phyloP scores from a whole-genome alignment of 2,888 invertebrate species.

The Caenorhabditis sp. region DNA sequence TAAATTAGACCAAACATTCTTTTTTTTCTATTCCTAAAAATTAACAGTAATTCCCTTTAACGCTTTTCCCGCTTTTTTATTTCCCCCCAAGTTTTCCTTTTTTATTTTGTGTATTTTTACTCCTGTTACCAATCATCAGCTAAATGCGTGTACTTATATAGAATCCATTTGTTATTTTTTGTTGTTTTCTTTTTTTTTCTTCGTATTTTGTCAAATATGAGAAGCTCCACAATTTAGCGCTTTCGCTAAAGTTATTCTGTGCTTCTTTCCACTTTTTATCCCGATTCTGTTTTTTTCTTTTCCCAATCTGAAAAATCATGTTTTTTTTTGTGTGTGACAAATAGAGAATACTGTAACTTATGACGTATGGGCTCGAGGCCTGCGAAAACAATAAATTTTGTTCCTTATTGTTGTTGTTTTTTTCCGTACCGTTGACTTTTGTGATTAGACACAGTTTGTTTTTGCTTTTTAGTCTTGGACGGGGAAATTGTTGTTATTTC shows the following conservation, averaged over 20 bases:
- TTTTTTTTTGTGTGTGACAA: no score
- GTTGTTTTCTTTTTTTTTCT: constrained; percentile 4
- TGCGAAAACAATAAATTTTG: background rate
- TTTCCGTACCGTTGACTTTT: background rate
- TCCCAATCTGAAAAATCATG: background rate
- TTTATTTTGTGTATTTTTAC: constrained; percentile 10
- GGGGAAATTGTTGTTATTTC: background rate
- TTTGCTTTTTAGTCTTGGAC: background rate
- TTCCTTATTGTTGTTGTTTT: background rate
- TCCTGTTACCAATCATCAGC: background rate
- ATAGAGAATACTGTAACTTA: background rate
- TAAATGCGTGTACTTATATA: background rate
- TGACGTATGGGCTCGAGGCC: background rate
- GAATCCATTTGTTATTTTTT: background rate
- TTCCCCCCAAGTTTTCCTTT: constrained; percentile 1
- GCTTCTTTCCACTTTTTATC: constrained; percentile 9
- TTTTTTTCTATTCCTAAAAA: background rate
- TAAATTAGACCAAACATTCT: constrained; percentile 12
- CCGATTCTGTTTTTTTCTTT: background rate
- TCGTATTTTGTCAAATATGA: constrained; percentile 3
- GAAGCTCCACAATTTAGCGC: constrained; percentile 35
- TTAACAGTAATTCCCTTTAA: background rate
- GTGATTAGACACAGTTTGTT: background rate
- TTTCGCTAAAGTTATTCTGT: constrained; percentile 36
- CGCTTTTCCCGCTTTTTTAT: constrained; percentile 12